Percentiles rank a stretch among this genome's conserved stretches.
phyloP scores from a whole-genome alignment of 2,797 vertebrate species.

The Eutrigla gurnardus region DNA sequence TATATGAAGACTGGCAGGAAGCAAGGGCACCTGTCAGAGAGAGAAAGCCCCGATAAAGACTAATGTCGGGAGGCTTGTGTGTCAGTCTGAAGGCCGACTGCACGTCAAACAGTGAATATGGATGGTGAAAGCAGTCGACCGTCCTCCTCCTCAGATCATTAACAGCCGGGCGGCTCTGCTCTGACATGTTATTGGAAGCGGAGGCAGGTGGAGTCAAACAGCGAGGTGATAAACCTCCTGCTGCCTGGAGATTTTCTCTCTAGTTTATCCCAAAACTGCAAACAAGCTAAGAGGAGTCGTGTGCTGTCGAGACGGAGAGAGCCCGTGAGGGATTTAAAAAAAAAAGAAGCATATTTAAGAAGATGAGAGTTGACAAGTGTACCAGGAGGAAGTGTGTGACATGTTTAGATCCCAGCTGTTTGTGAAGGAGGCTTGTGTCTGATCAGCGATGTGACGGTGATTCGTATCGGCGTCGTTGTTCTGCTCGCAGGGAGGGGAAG shows the following conservation, averaged over 20 bases:
- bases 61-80: not conserved
- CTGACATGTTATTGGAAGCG: constrained; percentile 34
- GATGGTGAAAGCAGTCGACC: constrained; percentile 9
- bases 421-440: constrained; percentile 17
- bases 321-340: constrained; percentile 8
- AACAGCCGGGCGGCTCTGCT: constrained; percentile 11
- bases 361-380: constrained; percentile 46
- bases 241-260: constrained; percentile 7
- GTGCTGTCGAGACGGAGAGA: constrained; percentile 17
- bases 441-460: constrained; percentile 36
- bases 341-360: constrained; percentile 14
- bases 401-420: constrained; percentile 29
- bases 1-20: not conserved
- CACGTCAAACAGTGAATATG: constrained; percentile 10
- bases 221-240: constrained; percentile 23
- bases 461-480: constrained; percentile 25
- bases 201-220: constrained; percentile 31
- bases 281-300: constrained; percentile 1
- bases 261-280: constrained; percentile 12
- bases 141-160: constrained; percentile 25
- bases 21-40: constrained; percentile 1
- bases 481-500: not conserved
- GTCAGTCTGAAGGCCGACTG: constrained; percentile 23
- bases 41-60: not conserved
- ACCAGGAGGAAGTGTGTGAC: constrained; percentile 22